phyloP scores from a whole-genome alignment of 2,797 vertebrate genomes.

The Microchirus variegatus region DNA sequence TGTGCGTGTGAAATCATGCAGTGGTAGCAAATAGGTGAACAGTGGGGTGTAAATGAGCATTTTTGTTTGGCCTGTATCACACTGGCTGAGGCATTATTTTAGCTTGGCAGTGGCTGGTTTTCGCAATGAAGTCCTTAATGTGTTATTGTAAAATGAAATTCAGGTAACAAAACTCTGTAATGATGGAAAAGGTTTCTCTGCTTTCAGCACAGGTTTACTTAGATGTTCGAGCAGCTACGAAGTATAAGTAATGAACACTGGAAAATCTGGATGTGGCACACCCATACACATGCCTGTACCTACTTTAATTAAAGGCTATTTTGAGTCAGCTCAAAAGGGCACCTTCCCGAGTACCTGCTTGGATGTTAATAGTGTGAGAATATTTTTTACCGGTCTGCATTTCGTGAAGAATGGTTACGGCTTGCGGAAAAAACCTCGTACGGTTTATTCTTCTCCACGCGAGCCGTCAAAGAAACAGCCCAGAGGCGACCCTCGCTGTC shows the following conservation, averaged over 20 bases:
- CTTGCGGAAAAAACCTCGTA: constrained; percentile 6
- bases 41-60: background rate
- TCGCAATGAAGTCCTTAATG: no score
- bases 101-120: background rate
- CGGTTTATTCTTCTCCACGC: background rate
- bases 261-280: no score
- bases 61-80: background rate
- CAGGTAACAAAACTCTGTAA: no score
- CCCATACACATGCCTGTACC: no score
- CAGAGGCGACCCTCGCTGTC: background rate
- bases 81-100: background rate
- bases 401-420: constrained; percentile 1
- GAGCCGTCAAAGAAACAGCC: background rate
- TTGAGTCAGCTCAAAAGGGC: no score
- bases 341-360: no score
- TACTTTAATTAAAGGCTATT: no score
- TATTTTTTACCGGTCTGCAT: background rate
- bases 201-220: no score
- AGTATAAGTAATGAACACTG: no score
- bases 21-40: background rate
- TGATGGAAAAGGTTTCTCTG: no score
- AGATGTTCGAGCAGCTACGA: no score
- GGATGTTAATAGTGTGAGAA: constrained; percentile 13
- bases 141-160: no score
- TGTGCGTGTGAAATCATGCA: constrained; percentile 12